phyloP scores from a whole-genome alignment of 2,113 vertebrate genomes.

The Etia nguti region DNA sequence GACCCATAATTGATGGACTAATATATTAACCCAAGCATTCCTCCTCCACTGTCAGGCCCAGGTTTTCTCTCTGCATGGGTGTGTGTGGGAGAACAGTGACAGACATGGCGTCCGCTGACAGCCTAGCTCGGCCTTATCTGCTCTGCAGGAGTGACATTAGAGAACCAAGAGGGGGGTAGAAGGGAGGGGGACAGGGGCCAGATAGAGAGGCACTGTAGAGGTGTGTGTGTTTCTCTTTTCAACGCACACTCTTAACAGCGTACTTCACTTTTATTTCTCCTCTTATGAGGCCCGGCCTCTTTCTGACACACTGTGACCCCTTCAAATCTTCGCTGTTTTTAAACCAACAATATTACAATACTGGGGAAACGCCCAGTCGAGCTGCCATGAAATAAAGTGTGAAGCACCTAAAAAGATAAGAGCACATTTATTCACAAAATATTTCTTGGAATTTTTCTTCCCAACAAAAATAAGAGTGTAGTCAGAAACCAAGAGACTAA shows the following conservation, averaged over 20 bases:
- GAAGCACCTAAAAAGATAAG: accelerated
- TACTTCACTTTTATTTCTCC: conserved; percentile 16
- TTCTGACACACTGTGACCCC: neutral
- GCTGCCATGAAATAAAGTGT: neutral
- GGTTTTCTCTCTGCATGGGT: neutral
- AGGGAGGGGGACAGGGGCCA: neutral
- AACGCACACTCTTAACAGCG: conserved; percentile 6
- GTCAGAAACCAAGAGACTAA: neutral
- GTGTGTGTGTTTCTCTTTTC: conserved; percentile 6
- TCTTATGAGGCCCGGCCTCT: neutral
- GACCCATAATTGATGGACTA: conserved; percentile 7
- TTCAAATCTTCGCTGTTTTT: neutral
- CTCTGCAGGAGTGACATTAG: conserved; percentile 50
- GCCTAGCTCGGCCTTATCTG: conserved; percentile 42
- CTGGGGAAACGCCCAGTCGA: neutral
- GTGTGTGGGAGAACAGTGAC: conserved; percentile 2
- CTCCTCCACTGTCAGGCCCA: neutral
- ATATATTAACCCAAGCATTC: neutral
- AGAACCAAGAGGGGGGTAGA: neutral
- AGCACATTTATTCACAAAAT: neutral
- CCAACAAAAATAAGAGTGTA: neutral
- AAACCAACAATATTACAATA: neutral
- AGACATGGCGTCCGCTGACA: conserved; percentile 38
- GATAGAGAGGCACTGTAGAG: neutral
- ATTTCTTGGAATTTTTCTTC: neutral